Percentiles rank a stretch among this genome's conserved stretches.
These are phyloP conservation scores for Dryobotodes eremita DNA, from an alignment of 2,888 invertebrate genomes.

Conservation along the genomic window DNA sequence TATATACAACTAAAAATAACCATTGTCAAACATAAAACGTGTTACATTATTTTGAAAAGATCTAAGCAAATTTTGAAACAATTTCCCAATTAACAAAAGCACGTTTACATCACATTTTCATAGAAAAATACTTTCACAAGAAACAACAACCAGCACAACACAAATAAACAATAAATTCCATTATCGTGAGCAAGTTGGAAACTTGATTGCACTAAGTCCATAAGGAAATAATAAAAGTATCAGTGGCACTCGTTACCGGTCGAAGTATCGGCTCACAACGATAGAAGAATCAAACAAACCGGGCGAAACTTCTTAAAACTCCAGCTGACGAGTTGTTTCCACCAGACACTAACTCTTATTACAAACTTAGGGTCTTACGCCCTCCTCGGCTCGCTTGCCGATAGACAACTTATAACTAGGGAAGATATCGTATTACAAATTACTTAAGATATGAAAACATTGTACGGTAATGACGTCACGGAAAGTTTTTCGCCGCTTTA, in stretches of 20 bases:
- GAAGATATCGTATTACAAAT: conserved; percentile 77
- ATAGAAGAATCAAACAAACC: conserved; percentile 85
- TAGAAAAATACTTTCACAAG: conserved; percentile 24
- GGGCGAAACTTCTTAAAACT: conserved; percentile 82
- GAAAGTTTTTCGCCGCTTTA: conserved; percentile 46
- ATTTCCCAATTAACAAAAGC: neutral
- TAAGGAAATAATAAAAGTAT: conserved; percentile 87
- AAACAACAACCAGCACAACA: conserved; percentile 58
- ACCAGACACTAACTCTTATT: conserved; percentile 83
- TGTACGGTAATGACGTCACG: conserved; percentile 49
- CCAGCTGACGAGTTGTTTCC: conserved; percentile 73
- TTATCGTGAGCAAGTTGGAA: conserved; percentile 73
- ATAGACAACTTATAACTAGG: conserved; percentile 80
- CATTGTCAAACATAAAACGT: neutral
- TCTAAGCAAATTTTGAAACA: neutral
- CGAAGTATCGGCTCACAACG: conserved; percentile 76
- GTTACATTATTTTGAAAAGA: neutral
- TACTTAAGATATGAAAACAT: conserved; percentile 69
- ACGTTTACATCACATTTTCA: neutral
- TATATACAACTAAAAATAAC: neutral
- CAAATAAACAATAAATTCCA: conserved; percentile 75
- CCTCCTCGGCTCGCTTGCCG: conserved; percentile 61
- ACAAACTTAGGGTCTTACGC: conserved; percentile 77
- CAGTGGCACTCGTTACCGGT: conserved; percentile 76
- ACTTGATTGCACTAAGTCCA: conserved; percentile 78